phyloP scores from a whole-genome alignment of 2,797 vertebrate species.

The Danio choprae region DNA sequence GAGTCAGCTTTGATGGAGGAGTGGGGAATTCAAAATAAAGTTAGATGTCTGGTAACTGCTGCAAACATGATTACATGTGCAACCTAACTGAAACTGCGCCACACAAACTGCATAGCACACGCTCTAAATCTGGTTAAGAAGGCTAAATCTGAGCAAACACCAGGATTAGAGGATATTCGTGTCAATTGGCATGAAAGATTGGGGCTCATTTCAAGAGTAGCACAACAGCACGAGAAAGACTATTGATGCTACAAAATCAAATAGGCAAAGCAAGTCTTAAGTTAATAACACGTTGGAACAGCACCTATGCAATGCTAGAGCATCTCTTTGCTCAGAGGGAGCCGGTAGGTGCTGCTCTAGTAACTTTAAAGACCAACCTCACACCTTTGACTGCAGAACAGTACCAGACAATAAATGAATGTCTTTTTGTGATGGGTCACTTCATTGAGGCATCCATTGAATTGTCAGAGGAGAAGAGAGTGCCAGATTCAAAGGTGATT shows the following conservation, averaged over 20 bases:
- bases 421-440: conserved; percentile 15
- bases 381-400: conserved; percentile 14
- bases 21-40: not conserved
- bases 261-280: not conserved
- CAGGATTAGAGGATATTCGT: not conserved
- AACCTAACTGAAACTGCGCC: not conserved
- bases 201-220: not conserved
- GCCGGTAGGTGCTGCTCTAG: not conserved
- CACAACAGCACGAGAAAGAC: not conserved
- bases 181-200: not conserved
- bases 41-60: not conserved
- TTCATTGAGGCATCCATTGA: not conserved
- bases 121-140: not conserved
- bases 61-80: not conserved
- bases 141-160: not conserved
- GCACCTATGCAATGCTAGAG: conserved; percentile 4
- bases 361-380: conserved; percentile 1
- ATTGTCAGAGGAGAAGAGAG: conserved; percentile 1
- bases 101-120: not conserved
- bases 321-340: not conserved
- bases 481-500: conserved; percentile 8
- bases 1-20: conserved; percentile 2
- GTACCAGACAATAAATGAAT: not conserved
- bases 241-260: not conserved
- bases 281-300: not conserved